A percentile compares a stretch with the other conserved stretches of the same genome.
These are phyloP conservation scores for Plemyria rubiginata DNA, from an alignment of 2,888 invertebrate species.

Conservation along the genomic window DNA sequence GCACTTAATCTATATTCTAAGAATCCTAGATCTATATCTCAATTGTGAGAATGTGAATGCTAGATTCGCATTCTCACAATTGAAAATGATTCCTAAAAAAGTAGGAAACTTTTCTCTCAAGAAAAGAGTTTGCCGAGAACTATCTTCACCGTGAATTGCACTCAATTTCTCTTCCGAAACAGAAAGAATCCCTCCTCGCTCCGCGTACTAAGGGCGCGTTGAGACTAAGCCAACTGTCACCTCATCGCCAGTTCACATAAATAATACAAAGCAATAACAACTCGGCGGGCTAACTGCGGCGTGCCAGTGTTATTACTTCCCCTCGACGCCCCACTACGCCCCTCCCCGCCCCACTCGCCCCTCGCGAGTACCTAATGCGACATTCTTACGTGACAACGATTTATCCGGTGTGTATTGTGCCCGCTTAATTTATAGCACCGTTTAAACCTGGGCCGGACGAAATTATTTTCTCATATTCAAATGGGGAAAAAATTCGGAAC, in stretches of 20 bases:
- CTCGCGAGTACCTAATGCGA: constrained; percentile 67
- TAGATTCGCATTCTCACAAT: constrained; percentile 21
- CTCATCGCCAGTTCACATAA: constrained; percentile 67
- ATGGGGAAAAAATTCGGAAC: constrained; percentile 54
- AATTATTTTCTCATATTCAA: constrained; percentile 69
- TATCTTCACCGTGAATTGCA: constrained; percentile 27
- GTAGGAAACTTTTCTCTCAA: constrained; percentile 23
- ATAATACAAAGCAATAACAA: constrained; percentile 80
- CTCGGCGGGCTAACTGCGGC: constrained; percentile 73
- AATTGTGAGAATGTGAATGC: too few species aligned
- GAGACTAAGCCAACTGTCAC: constrained; percentile 63
- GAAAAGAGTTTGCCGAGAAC: constrained; percentile 21
- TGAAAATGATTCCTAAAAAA: constrained; percentile 24
- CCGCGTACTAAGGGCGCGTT: constrained; percentile 40
- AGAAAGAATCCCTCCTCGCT: constrained; percentile 40
- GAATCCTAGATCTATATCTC: constrained; percentile 19
- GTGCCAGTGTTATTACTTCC: constrained; percentile 75
- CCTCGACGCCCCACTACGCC: constrained; percentile 45
- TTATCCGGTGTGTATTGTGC: constrained; percentile 82
- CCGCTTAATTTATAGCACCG: constrained; percentile 73
- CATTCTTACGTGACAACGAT: constrained; percentile 84
- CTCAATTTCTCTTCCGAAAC: constrained; percentile 38
- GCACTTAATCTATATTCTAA: constrained; percentile 6
- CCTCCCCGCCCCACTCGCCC: constrained; percentile 40
- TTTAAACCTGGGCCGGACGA: constrained; percentile 66